Base-by-base conservation (phyloP, 1,140 invertebrate species). In the Odontomachus brunneus region DNA sequence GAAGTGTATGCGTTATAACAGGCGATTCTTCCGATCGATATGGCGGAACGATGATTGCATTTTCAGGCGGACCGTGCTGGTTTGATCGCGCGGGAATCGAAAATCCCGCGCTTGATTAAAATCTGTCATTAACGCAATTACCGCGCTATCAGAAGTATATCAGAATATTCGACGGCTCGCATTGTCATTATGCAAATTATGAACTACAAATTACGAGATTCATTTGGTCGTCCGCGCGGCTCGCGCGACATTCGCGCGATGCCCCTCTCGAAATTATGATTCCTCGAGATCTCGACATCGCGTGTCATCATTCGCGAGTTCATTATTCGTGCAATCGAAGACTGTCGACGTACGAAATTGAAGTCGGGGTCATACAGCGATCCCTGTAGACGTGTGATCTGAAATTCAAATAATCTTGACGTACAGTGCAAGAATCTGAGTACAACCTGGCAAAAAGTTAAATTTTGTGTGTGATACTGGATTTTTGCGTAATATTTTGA, bases 401-500 rank as follows among this genome's bases (percentile, higher is more conserved):
- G 66, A 62, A 73, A 83, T 87, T 83, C 66, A 87, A 86, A 87
- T 67, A 60, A n/a, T n/a, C n/a, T n/a, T n/a, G n/a, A n/a, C n/a
- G n/a, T n/a, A n/a, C n/a, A n/a, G n/a, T n/a, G n/a, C n/a, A n/a
- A n/a, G n/a, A n/a, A n/a, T n/a, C n/a, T n/a, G n/a, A n/a, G n/a
- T n/a, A n/a, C n/a, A n/a, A n/a, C n/a, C n/a, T n/a, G n/a, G n/a
- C n/a, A n/a, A n/a, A n/a, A n/a, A n/a, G n/a, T n/a, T n/a, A n/a
- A n/a, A n/a, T n/a, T n/a, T n/a, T n/a, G n/a, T n/a, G n/a, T n/a
- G n/a, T n/a, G n/a, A n/a, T n/a, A n/a, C n/a, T n/a, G n/a, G n/a
- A n/a, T n/a, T n/a, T n/a, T n/a, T n/a, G n/a, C n/a, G n/a, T n/a
- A n/a, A n/a, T n/a, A n/a, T n/a, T n/a, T n/a, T n/a, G n/a, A n/a